These are phyloP conservation scores for Drosophila antonietae DNA, from an alignment of 2,888 invertebrate genomes.

Conservation along the genomic window DNA sequence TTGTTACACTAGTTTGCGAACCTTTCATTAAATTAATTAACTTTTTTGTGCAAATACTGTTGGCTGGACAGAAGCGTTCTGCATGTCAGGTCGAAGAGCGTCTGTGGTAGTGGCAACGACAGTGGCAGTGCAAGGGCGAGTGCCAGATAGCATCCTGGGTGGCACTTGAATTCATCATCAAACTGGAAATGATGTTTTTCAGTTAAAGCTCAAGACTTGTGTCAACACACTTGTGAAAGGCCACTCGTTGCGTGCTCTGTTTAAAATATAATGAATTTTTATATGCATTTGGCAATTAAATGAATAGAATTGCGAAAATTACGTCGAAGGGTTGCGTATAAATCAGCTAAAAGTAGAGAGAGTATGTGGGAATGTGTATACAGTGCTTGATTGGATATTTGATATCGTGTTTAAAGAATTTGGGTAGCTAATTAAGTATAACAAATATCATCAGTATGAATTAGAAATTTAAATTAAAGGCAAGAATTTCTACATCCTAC, in stretches of 20 bases:
- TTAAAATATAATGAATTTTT: conserved; percentile 65
- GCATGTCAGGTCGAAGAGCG: conserved; percentile 22
- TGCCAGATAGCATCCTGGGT: conserved; percentile 24
- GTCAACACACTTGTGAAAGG: conserved; percentile 83
- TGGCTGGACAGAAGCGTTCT: conserved; percentile 38
- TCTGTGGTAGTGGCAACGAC: neutral
- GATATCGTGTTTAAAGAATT: neutral
- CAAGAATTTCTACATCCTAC: too few relatives aligned
- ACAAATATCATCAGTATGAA: neutral
- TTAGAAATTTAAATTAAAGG: neutral
- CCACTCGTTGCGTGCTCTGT: conserved; percentile 50
- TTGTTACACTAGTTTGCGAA: conserved; percentile 40
- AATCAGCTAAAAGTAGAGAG: neutral
- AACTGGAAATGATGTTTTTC: conserved; percentile 83
- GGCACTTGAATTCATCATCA: conserved; percentile 72
- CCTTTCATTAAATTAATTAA: conserved; percentile 74
- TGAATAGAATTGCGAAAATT: conserved; percentile 20
- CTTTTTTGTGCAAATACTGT: conserved; percentile 70
- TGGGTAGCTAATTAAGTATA: too few relatives aligned
- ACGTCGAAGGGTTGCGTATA: neutral
- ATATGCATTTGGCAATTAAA: conserved; percentile 11
- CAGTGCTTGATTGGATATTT: neutral
- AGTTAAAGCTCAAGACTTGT: conserved; percentile 84
- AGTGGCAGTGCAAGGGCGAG: neutral
- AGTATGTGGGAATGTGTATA: neutral